Conservation (phyloP, 2,888 invertebrate species). For the Nycteola revayana region DNA sequence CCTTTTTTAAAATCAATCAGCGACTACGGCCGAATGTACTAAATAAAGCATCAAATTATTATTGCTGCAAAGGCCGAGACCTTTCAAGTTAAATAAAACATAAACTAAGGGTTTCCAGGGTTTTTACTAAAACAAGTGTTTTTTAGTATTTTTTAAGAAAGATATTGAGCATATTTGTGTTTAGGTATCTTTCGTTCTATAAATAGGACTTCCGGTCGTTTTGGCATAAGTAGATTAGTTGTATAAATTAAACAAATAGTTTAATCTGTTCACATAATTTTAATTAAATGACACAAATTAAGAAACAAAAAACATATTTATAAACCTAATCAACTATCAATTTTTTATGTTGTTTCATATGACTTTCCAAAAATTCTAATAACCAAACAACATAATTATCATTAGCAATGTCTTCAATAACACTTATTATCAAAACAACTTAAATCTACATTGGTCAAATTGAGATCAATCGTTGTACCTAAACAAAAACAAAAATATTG, state of each 20-base stretch:
- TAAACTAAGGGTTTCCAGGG: slow-evolving; percentile 6
- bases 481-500: slow-evolving; percentile 7
- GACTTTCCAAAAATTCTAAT: slow-evolving; percentile 2
- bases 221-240: background rate
- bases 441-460: slow-evolving; percentile 7
- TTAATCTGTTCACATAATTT: slow-evolving; percentile 2
- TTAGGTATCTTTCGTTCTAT: slow-evolving; percentile 5
- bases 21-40: slow-evolving; percentile 2
- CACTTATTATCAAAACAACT: slow-evolving; percentile 8
- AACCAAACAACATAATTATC: slow-evolving; percentile 1
- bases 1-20: slow-evolving; percentile 3
- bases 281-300: background rate
- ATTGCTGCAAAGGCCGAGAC: slow-evolving; percentile 7
- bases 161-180: slow-evolving; percentile 4
- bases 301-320: slow-evolving; percentile 2
- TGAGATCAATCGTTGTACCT: slow-evolving; percentile 5
- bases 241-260: slow-evolving; percentile 2
- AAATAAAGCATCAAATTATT: slow-evolving; percentile 1
- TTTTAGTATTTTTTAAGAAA: slow-evolving; percentile 5
- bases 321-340: slow-evolving; percentile 1
- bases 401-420: slow-evolving; percentile 5
- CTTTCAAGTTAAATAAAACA: slow-evolving; percentile 6
- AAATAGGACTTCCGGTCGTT: slow-evolving; percentile 4
- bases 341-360: slow-evolving; percentile 1
- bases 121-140: slow-evolving; percentile 7